Evolutionary conservation across 2,113 vertebrate species (phyloP), one percentile per base, ranked within the genome.

Genomic region (Taurulus bubalis): DNA sequence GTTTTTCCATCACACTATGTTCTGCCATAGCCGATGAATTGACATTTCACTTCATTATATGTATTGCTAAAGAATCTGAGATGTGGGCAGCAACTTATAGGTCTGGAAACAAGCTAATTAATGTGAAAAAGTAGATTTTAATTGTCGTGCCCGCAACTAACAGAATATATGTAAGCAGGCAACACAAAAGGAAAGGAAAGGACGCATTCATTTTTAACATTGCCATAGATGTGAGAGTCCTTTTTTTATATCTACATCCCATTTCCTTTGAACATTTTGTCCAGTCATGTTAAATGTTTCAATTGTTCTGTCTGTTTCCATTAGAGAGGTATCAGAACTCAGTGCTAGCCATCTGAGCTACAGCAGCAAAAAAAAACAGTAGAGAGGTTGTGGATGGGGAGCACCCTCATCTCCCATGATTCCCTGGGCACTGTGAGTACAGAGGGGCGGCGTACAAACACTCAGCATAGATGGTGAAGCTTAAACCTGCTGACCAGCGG

Each of bases 381-480:
- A 32, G 34, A 36, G 38, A 24, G 22, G 11, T 18, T 30, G 49
- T 55, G 22, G 53, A 42, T 53, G 70, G 75, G 47, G 63, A 77
- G 75, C 60, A 10, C 26, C 76, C 53, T 68, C 51, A 53, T 69
- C 75, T 40, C 79, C 70, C 42, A 22, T 71, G 65, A 87, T 42
- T 73, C 82, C 71, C 60, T n/a, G 15, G 55, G 71, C 75, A 79
- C 4, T n/a, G 64, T 62, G 76, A 83, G 79, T 71, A 51, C 38
- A 66, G 65, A 56, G 56, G 51, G 60, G 47, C 38, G 55, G 78
- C 75, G 68, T 36, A 66, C 59, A 82, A 77, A 79, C 58, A 80
- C 59, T 77, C 28, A 60, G 38, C 90, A 34, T 34, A 92, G 87
- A 90, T 87, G 82, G 87, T 51, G 9, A 87, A 90, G 87, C 84